Conservation (phyloP, 1,140 invertebrate species). For the Camponotus vicinus region DNA sequence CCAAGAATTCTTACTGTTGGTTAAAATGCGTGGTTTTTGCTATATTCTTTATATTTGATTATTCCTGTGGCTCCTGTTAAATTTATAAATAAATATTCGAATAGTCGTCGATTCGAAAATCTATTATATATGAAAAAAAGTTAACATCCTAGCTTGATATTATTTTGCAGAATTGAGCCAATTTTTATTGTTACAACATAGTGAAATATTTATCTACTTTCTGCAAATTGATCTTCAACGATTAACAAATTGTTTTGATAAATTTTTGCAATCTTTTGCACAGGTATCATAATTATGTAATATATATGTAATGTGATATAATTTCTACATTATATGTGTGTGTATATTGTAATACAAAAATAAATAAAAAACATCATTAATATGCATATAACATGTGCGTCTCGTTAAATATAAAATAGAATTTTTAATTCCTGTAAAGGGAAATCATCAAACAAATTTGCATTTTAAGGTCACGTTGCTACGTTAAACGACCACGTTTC, state of each 20-base stretch:
- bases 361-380: not conserved
- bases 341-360: not conserved
- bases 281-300: not conserved
- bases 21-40: not conserved
- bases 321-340: not conserved
- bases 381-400: not conserved
- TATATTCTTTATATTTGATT: not conserved
- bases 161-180: not conserved
- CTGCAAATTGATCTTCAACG: not conserved
- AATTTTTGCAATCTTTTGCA: not conserved
- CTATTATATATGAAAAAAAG: not conserved
- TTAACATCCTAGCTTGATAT: not conserved
- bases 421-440: not conserved
- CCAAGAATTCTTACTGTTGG: not conserved
- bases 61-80: not conserved
- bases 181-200: not conserved
- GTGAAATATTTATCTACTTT: not conserved
- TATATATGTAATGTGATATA: not conserved
- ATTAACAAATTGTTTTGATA: not conserved
- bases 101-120: conserved; percentile 5
- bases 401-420: not conserved
- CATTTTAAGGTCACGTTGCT: not conserved
- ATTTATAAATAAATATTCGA: conserved; percentile 1
- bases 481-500: conserved; percentile 14
- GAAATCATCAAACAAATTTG: not conserved